Base-by-base conservation (phyloP, 2,888 invertebrate genomes). In the Cyrtodaria siliqua region DNA sequence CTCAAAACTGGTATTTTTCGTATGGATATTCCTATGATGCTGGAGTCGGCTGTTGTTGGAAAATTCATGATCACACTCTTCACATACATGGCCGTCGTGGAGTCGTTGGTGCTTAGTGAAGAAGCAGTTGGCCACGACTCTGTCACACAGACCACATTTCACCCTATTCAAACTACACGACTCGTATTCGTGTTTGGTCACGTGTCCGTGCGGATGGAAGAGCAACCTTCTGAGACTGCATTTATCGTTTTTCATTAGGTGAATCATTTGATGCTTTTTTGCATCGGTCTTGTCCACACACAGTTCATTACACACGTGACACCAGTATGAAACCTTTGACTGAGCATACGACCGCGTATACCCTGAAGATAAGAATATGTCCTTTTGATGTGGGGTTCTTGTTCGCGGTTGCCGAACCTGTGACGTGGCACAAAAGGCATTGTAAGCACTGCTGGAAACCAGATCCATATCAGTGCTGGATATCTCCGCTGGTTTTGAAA, bases 31-130 rank as follows among this genome's bases (percentile, higher is more conserved):
- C 63, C 70, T 71, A 40, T 81, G 81, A 44, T 81, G 77, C 33
- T 77, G 70, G 20, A 81, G 64, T 14, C 77, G 70, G 56, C 74
- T 77, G 62, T 77, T 81, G 24, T 70, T 74, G 16, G 73, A 63
- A 47, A 81, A 81, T 53, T 81, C 81, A n/a, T 68, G 57, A 8
- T 64, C 44, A 52, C 81, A 77, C 1, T 74, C 57, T 6, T 52
- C 33, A 57, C 81, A 81, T 33, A 74, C 33, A 74, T 77, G 74
- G 50, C 77, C 81, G 55, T 77, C 68, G 52, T 81, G 81, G 9
- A 77, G 71, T 33, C 64, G 60, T 44, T 74, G 73, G 24, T 81
- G 81, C 57, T 77, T 81, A 0, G 56, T 81, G 59, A 81, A 81
- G 70, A 74, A 81, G 53, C 77, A 81, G 6, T 53, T 56, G 2